These are phyloP conservation scores for Galleria mellonella DNA, from an alignment of 1,140 invertebrate genomes.

Conservation along the genomic window DNA sequence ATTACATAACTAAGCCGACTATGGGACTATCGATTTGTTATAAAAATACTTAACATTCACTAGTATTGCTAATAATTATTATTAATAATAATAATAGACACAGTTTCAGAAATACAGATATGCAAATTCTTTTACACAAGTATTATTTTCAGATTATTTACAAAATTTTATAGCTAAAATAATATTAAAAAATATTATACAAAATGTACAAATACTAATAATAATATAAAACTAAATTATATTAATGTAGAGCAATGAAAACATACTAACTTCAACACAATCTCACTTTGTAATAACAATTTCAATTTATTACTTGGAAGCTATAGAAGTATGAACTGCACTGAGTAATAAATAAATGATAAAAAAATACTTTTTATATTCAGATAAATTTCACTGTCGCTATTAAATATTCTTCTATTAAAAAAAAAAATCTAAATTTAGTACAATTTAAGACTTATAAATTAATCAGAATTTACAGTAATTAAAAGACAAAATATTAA, in stretches of 20 bases:
- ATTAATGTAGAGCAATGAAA: slow-evolving; percentile 24
- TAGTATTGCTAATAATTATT: slow-evolving; percentile 37
- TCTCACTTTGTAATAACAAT: no score
- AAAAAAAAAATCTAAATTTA: no score
- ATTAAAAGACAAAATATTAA: no score
- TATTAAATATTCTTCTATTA: no score
- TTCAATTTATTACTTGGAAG: no score
- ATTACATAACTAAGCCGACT: slow-evolving; percentile 35
- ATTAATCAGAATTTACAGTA: no score
- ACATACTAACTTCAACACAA: slow-evolving; percentile 8
- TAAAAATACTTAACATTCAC: slow-evolving; percentile 45
- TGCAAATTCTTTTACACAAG: slow-evolving; percentile 39
- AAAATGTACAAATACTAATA: slow-evolving; percentile 16
- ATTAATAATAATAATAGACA: slow-evolving; percentile 29
- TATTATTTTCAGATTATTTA: slow-evolving; percentile 50
- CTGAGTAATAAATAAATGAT: no score
- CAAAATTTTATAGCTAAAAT: slow-evolving; percentile 24
- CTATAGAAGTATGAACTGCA: no score
- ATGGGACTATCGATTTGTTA: slow-evolving; percentile 42
- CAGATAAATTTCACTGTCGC: no score
- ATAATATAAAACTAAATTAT: slow-evolving; percentile 25
- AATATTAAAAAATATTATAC: slow-evolving; percentile 21
- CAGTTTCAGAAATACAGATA: slow-evolving; percentile 43
- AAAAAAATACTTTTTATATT: no score
- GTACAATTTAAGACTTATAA: no score